Base-by-base conservation (phyloP, 2,888 invertebrate species). In the Kuschelorhynchus macadamiae region DNA sequence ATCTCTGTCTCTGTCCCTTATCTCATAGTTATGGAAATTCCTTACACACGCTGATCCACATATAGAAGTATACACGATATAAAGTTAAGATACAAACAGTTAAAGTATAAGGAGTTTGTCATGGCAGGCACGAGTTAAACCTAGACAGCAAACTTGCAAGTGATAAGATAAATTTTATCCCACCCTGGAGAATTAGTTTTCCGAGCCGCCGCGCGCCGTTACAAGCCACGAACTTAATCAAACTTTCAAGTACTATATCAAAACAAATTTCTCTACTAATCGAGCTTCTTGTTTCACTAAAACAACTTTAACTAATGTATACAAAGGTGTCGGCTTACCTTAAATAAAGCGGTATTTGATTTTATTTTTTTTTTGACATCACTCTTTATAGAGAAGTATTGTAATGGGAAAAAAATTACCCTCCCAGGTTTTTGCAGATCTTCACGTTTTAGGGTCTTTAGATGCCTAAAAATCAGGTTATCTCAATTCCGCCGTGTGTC, bases 111-210 rank as follows among this genome's bases (percentile, higher is more conserved):
- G 21, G 17, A 55, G 41, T 56, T 56, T 30, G 17, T 42, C 46
- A 63, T 67, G 52, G 25, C 49, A 62, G 63, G 63, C 63, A 68
- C 63, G 68, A 52, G 63, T 63, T 68, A 62, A 56, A 59, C 63
- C 33, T 63, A 60, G 46, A 59, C 59, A 39, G 41, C 47, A 60
- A 68, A 68, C 53, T 68, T 63, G 53, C 47, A 68, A 63, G 68
- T 68, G 68, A 63, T 63, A 36, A 63, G 63, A 52, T 68, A 64
- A 68, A 68, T 47, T 63, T 68, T 68, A 57, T 63, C 39, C 59
- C 41, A 16, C 32, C 59, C 32, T 33, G 33, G 52, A 57, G 55
- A 68, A 59, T 63, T 59, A 59, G 63, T 68, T 63, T 63, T 63
- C 59, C 46, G 42, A 53, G 52, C 41, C 53, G 59, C 41, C 53